Base-by-base conservation (phyloP, 1,140 invertebrate genomes). In the Orius insidiosus region DNA sequence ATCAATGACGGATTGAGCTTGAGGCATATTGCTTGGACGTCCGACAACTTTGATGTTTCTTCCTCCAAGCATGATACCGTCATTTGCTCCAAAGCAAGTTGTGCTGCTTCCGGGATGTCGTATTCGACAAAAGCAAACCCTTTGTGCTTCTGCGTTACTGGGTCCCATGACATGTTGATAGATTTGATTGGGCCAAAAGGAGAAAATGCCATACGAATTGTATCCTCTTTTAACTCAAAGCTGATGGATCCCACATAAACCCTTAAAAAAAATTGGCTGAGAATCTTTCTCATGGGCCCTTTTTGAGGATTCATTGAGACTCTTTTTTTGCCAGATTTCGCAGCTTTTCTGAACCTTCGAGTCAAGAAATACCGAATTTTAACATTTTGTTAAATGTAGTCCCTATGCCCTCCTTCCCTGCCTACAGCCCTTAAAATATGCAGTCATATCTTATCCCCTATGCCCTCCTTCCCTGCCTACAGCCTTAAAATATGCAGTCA, bases 91-190 rank as follows among this genome's bases (percentile, higher is more conserved):
- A 98, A 68, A 13, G 93, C 90, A 40, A 99, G 68, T 67, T 98
- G 90, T 1, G 95, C 96, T 9, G 96, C 96, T 67, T 99, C 96
- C 0, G 96, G 96, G 55, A 98, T 88, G 63, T 99, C 96, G 64
- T 97, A 99, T 62, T 99, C 96, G 11, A 99, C 90, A 68, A 99
- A 99, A 5, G 96, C 95, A 67, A 99, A 99, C 10, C 95, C 95
- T 68, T 99, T 99, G 67, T 99, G 96, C 63, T 98, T 98, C 66
- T 97, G 93, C 2, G 95, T 98, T 9, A 96, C 80, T 1, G 93
- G 88, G 71, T 99, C 96, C 89, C 92, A 98, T 0, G 89, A 95
- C 87, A 99, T 95, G 64, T 97, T 98, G 56, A 99, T 97, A 13
- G 88, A 92, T 65, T 98, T 98, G 55, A 99, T 98, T 9, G 96